These are phyloP conservation scores for Notiomystis cincta DNA, from an alignment of 2,113 vertebrate genomes.

Conservation along the genomic window DNA sequence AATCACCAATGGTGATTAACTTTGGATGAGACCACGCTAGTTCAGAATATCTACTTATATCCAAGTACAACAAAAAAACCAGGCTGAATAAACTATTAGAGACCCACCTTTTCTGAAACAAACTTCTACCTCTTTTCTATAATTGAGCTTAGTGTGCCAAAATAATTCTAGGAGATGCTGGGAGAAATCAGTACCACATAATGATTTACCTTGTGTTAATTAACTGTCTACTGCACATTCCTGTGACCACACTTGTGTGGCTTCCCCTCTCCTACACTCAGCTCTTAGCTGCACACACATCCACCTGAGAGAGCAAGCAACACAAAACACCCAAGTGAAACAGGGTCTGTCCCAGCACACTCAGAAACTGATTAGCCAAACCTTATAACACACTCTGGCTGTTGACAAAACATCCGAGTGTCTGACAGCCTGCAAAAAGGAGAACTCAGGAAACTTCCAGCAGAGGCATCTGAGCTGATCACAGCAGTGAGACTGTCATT, in stretches of 20 bases:
- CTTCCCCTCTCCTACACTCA: not conserved
- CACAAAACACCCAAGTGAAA: not conserved
- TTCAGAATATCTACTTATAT: not conserved
- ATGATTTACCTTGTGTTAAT: not conserved
- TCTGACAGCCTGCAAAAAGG: not conserved
- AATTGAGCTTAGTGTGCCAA: not conserved
- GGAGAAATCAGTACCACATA: not conserved
- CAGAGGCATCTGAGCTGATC: not conserved
- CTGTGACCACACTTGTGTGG: not conserved
- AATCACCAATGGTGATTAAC: not conserved
- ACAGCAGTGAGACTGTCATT: accelerated
- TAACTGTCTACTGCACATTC: not conserved
- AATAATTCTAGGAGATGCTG: not conserved
- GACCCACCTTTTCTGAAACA: not conserved
- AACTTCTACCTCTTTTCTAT: not conserved
- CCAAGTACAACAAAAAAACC: not conserved
- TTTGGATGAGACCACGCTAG: not conserved
- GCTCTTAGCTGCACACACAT: not conserved
- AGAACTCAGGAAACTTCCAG: not conserved
- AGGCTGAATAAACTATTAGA: not conserved
- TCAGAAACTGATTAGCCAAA: not conserved
- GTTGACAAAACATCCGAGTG: not conserved
- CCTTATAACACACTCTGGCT: not conserved
- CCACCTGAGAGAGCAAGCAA: not conserved
- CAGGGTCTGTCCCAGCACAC: not conserved